Conservation (phyloP, 2,113 vertebrate species). For the Thryonomys swinderianus region DNA sequence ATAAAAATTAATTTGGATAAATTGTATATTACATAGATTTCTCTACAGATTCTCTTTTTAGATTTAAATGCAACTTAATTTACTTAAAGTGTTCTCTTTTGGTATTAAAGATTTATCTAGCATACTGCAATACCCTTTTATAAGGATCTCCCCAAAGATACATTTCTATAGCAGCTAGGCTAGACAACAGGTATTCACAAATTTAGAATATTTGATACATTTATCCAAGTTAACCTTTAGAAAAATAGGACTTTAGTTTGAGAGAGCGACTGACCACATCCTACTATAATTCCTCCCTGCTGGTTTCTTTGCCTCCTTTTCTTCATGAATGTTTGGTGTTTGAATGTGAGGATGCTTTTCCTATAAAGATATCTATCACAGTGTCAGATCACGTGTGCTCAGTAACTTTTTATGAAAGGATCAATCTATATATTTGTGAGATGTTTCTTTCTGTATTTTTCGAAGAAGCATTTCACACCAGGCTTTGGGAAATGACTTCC, state of each 20-base stretch:
- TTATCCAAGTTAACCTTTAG: background rate
- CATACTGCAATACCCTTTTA: background rate
- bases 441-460: background rate
- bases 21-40: too few species aligned
- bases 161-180: background rate
- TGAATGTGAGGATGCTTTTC: background rate
- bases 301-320: background rate
- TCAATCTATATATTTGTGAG: background rate
- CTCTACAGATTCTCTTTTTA: too few species aligned
- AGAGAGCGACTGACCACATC: background rate
- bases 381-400: background rate
- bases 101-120: background rate
- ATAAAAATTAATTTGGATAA: too few species aligned
- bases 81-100: background rate
- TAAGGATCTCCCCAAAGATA: background rate
- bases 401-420: background rate
- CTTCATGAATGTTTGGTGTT: background rate
- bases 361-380: background rate
- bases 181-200: background rate
- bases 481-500: background rate
- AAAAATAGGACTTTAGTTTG: background rate
- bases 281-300: background rate
- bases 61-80: background rate
- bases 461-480: background rate
- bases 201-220: background rate